Base-by-base conservation (phyloP, 1,140 invertebrate species). In the Papilio dardanus region DNA sequence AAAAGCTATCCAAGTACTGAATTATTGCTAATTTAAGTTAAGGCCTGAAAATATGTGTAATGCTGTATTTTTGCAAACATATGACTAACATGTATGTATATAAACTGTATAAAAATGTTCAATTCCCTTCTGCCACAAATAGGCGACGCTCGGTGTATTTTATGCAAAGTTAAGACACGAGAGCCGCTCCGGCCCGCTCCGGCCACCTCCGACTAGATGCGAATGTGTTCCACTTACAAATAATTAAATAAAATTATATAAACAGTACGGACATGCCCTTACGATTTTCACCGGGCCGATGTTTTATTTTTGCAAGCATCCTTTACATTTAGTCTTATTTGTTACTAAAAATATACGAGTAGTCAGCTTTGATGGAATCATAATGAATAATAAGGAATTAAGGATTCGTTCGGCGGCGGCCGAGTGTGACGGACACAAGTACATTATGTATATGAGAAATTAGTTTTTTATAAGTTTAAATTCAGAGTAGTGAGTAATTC, bases 41-140 rank as follows among this genome's bases (percentile, higher is more conserved):
- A 85, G 79, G 71, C 76, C 76, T 78, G 73, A 77, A 35, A 74
- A 69, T 37, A 74, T 75, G 75, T 79, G 46, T 79, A 75, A 76
- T 75, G 79, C 76, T 81, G 79, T 86, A 84, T 83, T 86, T 86
- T 86, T 84, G 81, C 83, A 83, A 82, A 79, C 77, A 77, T 77
- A 14, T 62, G 24, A 77, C 42, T 77, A 67, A 79, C 54, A 37
- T 71, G 67, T 74, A 74, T 67, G 62, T 42, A 66, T 69, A 79
- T 28, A 62, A 2, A 76, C 37, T 78, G 79, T 79, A 33, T 66
- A 73, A 62, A 62, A 24, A 14, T 62, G 24, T 28, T 28, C 24
- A 21, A 14, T 14, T 28, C 24, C 54, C 10, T 28, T 14, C 12
- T 28, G 54, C 10, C 54, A 12, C 5, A 16, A 16, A 28, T 14